phyloP scores from a whole-genome alignment of 2,888 invertebrate species.

The Microplitis manilae region DNA sequence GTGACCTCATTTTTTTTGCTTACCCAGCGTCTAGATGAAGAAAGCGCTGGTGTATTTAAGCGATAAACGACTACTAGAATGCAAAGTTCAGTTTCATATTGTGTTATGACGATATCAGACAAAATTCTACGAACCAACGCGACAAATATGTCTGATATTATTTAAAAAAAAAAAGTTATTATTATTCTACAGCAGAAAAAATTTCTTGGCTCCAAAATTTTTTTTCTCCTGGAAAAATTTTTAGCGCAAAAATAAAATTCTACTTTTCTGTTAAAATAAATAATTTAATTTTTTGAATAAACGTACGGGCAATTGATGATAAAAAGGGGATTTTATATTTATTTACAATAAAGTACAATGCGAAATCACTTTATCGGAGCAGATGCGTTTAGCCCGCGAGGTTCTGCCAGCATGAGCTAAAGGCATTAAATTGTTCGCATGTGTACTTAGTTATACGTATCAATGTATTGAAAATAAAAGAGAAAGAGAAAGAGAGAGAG shows the following conservation, averaged over 20 bases:
- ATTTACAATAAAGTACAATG: constrained; percentile 54
- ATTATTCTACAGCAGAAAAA: too few relatives aligned
- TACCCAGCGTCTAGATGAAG: constrained; percentile 56
- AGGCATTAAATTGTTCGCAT: constrained; percentile 18
- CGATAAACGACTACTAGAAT: not conserved
- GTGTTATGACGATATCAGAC: not conserved
- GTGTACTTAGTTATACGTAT: not conserved
- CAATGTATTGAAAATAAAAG: constrained; percentile 33
- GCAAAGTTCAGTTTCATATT: not conserved
- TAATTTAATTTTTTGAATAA: not conserved
- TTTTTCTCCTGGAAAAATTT: too few relatives aligned
- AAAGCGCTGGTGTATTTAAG: not conserved
- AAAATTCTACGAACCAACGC: not conserved
- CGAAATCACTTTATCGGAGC: constrained; percentile 67
- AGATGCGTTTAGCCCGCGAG: constrained; percentile 55
- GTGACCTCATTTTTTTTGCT: constrained; percentile 53
- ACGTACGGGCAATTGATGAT: not conserved
- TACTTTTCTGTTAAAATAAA: not conserved
- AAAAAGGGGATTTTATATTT: constrained; percentile 16
- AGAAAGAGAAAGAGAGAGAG: constrained; percentile 17
- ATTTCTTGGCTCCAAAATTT: too few relatives aligned
- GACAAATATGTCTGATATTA: not conserved
- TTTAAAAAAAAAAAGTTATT: not conserved
- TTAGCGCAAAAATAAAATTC: too few relatives aligned
- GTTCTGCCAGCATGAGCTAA: constrained; percentile 29